Base-by-base conservation (phyloP, 2,797 vertebrate genomes). In the Enteromius unitaeniatus region DNA sequence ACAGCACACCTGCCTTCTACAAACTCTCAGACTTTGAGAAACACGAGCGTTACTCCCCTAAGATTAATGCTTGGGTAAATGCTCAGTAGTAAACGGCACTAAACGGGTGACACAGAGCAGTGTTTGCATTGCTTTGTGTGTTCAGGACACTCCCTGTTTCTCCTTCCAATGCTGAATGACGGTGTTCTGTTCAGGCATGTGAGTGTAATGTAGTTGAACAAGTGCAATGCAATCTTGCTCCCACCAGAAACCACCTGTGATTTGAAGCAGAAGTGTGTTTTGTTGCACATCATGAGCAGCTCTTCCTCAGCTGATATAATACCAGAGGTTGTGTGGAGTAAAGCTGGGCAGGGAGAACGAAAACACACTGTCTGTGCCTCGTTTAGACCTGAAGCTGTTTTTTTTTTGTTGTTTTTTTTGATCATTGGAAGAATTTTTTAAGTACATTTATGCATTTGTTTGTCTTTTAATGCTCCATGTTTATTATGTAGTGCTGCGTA, bases 141-240 rank as follows among this genome's bases (percentile, higher is more conserved):
- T 80, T 70, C 6, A n/a, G 40, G 40, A 73, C 68, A 62, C 79
- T 47, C 68, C 68, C 68, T 37, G 26, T 26, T 37, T 70, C 26
- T 28, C 47, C 17, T 0, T 31, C 68, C 37, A 15, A n/a, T 70
- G 37, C 9, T 58, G 49, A 79, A 19, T 40, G 51, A 19, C 14
- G 0, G 53, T n/a, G 26, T 15, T 47, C 19, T 81, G 55, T 82
- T 51, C 55, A 19, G 80, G 55, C 69, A 26, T 74, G 69, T 64
- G 19, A 64, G 42, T 4, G 11, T 15, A 64, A 74, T 64, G 55
- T 34, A 17, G 58, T 47, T 34, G 10, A 72, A 82, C 55, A 64
- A 74, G 80, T 64, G 69, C 14, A 64, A n/a, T 17, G 21, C 40
- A 34, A 9, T 81, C 53, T 31, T 47, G 40, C 23, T 0, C 23